Base-by-base conservation (phyloP, 2,888 invertebrate genomes). In the Ophion costatus region DNA sequence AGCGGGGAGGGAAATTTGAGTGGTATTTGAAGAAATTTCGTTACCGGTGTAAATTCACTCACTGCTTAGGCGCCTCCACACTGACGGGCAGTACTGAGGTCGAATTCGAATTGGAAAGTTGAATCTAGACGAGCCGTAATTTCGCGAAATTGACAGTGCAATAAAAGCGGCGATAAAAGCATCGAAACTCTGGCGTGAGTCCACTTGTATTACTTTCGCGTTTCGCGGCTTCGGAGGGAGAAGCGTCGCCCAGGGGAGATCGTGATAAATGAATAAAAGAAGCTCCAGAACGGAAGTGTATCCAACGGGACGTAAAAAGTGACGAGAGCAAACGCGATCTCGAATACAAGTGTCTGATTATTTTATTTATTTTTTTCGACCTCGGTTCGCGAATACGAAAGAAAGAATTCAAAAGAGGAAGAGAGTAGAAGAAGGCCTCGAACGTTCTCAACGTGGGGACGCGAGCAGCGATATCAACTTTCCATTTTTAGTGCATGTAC, bases 221-320 rank as follows among this genome's bases (percentile, higher is more conserved):
- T 51, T 51, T 2, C 17, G 24, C 24, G 38, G 20, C 24, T 14
- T 45, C 17, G 38, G 38, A 20, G 42, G 1, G 56, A 38, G n/a
- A 5, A 56, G 63, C 51, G 51, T 64, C 57, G 64, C 11, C 64
- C 1, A 45, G 51, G 0, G 38, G 3, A 29, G 61, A 11, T 57
- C 77, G 63, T n/a, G 74, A 80, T 80, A 76, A 82, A 85, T 82
- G 85, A 85, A 82, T 77, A 80, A 85, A 56, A 85, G 69, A 67
- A 82, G 76, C 67, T 84, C 69, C 78, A 82, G 82, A 70, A 80
- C 82, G 75, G 80, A 74, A 77, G 82, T 85, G 75, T 71, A 71
- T 56, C 85, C 79, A 67, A 80, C 76, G 17, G 81, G 81, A 77
- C 77, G 84, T 45, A 81, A 84, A 82, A 80, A 82, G 82, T 80